A percentile compares a stretch with the other conserved stretches of the same genome.
These are phyloP conservation scores for Leptopilina myrica DNA, from an alignment of 2,888 invertebrate species.

Conservation along the genomic window DNA sequence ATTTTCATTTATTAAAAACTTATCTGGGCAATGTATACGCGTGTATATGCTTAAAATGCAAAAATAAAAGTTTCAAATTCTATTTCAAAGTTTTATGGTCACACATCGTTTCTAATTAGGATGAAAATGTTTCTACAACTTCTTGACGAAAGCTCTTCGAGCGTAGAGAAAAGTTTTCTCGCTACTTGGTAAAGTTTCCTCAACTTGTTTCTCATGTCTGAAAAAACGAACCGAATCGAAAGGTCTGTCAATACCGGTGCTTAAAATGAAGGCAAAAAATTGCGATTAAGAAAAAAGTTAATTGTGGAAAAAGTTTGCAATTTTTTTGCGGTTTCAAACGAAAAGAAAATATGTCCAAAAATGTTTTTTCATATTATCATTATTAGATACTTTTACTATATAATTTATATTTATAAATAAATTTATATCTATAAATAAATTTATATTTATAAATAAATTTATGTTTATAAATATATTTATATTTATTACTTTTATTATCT, in stretches of 20 bases:
- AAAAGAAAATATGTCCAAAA: too few relatives aligned
- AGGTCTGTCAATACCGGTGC: conserved; percentile 5
- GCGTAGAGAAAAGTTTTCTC: neutral
- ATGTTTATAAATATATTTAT: too few relatives aligned
- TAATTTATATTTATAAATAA: too few relatives aligned
- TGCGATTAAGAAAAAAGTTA: neutral
- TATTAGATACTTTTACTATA: too few relatives aligned
- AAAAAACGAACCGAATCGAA: neutral
- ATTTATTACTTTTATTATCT: too few relatives aligned
- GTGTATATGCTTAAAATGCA: neutral
- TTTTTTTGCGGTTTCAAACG: neutral
- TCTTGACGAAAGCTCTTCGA: neutral
- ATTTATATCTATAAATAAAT: too few relatives aligned
- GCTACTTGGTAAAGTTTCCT: neutral
- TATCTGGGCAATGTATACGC: neutral
- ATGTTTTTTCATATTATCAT: too few relatives aligned
- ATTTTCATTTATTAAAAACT: too few relatives aligned
- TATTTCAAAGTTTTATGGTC: neutral
- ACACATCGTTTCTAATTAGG: conserved; percentile 10
- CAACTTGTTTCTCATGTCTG: neutral
- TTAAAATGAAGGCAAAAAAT: neutral
- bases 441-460: too few relatives aligned
- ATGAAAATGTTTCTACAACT: neutral
- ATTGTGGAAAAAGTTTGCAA: neutral
- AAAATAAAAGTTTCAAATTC: neutral